Conservation (phyloP, 2,113 vertebrate genomes). For the Puma concolor region DNA sequence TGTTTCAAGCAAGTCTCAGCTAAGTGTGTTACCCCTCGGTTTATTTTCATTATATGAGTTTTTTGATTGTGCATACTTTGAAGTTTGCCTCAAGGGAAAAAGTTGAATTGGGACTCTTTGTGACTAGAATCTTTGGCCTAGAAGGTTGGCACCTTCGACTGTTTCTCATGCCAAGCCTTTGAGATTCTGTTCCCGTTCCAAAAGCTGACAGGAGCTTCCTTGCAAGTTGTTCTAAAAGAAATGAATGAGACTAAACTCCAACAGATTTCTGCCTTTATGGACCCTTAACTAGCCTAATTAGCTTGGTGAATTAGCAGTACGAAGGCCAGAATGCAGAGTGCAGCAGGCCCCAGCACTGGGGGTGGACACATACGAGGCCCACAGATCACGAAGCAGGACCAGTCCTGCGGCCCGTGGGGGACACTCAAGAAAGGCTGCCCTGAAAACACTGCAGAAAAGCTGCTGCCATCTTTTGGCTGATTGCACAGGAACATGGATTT, state of each 20-base stretch:
- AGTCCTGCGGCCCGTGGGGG: neutral
- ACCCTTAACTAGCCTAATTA: conserved; percentile 76
- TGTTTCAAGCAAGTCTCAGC: conserved; percentile 54
- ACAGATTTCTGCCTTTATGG: conserved; percentile 76
- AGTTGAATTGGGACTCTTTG: conserved; percentile 78
- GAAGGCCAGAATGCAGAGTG: conserved; percentile 16
- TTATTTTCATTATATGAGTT: conserved; percentile 75
- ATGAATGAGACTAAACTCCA: conserved; percentile 76
- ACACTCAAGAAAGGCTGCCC: neutral
- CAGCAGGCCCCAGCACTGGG: neutral
- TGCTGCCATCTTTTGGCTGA: conserved; percentile 1
- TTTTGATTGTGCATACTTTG: conserved; percentile 78
- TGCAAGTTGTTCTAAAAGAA: conserved; percentile 78
- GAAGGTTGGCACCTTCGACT: conserved; percentile 72
- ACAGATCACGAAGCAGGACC: neutral
- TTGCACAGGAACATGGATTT: conserved; percentile 24
- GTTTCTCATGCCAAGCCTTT: conserved; percentile 76
- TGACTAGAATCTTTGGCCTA: conserved; percentile 77
- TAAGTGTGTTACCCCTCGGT: conserved; percentile 44
- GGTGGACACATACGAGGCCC: neutral
- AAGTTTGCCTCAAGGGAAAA: conserved; percentile 79
- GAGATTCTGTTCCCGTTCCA: conserved; percentile 78
- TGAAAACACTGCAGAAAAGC: conserved; percentile 23
- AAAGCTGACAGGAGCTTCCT: conserved; percentile 79
- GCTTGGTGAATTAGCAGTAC: conserved; percentile 52